Evolutionary conservation across 1,140 invertebrate genomes (phyloP), one percentile per base, ranked within the genome.

Genomic region (Diachasma alloeum): DNA sequence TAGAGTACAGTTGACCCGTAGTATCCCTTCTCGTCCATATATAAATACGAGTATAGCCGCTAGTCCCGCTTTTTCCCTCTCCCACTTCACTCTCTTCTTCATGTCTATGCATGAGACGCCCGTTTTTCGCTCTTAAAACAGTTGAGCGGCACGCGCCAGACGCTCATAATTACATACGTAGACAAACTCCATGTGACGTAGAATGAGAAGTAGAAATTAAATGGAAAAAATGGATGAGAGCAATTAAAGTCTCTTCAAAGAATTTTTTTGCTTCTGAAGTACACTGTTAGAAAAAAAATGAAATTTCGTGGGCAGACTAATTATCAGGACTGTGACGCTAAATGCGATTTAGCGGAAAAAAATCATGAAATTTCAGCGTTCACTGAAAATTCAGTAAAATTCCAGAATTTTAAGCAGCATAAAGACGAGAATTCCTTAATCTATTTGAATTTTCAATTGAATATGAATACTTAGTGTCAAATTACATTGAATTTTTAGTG

Each of bases 101-200:
- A 59, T 59, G 6, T 59, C 17, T 59, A 59, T 22, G 53, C 17
- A 59, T 59, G 19, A 59, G 17, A 2, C 53, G 53, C 17, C 53
- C 13, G 17, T 59, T 22, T 59, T 59, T 59, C 17, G 19, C 6
- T 59, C 53, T 59, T 59, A 17, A 59, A 59, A 59, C 53, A 59
- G 9, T n/a, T 46, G 9, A 46, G 53, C 10, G 17, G 53, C 53
- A 59, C 53, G 53, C 10, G 71, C 81, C 78, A 63, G 75, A 75
- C 75, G 69, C 48, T 39, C 72, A 22, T 59, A 59, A 59, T 59
- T 59, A 22, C 17, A 46, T n/a, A 11, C 44, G 6, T 10, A 17
- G 19, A 59, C 53, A 9, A 59, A 22, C n/a, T 3, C 53, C 53
- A 22, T 6, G 53, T 59, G 53, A 59, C 17, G 53, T 59, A 10